A percentile compares a stretch with the other conserved stretches of the same genome.
These are phyloP conservation scores for Entomobrya multifasciata DNA, from an alignment of 2,888 invertebrate genomes.

Conservation along the genomic window DNA sequence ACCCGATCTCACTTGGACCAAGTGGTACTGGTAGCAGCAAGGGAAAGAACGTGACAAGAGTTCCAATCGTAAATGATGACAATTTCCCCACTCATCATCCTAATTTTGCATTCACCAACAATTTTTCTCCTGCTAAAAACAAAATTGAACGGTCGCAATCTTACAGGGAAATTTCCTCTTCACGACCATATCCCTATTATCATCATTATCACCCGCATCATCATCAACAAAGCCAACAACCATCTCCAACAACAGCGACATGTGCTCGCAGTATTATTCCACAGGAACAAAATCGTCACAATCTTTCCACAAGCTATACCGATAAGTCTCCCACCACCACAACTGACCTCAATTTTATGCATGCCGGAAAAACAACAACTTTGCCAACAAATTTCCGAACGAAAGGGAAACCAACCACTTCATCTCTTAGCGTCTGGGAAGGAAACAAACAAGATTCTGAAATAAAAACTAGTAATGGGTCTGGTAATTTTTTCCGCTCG, in stretches of 20 bases:
- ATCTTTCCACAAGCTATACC: constrained; percentile 29
- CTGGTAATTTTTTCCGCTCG: constrained; percentile 58
- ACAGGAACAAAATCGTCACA: constrained; percentile 24
- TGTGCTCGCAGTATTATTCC: constrained; percentile 23
- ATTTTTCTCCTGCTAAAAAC: constrained; percentile 47
- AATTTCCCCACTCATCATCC: constrained; percentile 46
- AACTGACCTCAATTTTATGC: constrained; percentile 69
- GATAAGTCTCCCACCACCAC: constrained; percentile 52
- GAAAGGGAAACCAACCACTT: constrained; percentile 42
- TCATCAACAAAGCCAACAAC: constrained; percentile 5
- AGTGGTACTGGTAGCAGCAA: neutral
- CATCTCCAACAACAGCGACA: constrained; percentile 3
- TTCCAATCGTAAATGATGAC: constrained; percentile 68
- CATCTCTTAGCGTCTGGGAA: constrained; percentile 35
- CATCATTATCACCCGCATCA: constrained; percentile 61
- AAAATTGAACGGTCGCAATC: constrained; percentile 75
- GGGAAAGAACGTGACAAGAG: constrained; percentile 69
- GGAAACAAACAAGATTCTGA: constrained; percentile 36
- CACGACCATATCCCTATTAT: constrained; percentile 63
- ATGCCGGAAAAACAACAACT: constrained; percentile 64
- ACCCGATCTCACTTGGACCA: constrained; percentile 25
- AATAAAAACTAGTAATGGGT: constrained; percentile 1
- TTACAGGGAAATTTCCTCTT: constrained; percentile 71
- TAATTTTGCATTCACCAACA: constrained; percentile 56
- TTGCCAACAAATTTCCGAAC: constrained; percentile 70